Conservation (phyloP, 2,797 vertebrate species). For the Rhabdophis nuchalis region DNA sequence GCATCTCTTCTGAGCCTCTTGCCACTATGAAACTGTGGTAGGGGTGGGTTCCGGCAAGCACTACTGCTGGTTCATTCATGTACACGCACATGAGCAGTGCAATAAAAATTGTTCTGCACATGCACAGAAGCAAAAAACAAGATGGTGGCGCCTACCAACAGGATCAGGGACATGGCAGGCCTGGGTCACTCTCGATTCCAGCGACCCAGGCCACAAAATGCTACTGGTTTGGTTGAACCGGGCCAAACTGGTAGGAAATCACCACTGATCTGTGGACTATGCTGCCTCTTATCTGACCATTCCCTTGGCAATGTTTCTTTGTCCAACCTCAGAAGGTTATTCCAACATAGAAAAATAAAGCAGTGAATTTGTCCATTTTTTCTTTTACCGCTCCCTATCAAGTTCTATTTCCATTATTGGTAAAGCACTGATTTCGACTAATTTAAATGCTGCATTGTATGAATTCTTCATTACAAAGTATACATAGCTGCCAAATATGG, state of each 20-base stretch:
- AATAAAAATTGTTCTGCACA: no score
- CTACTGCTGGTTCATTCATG: no score
- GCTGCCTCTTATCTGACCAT: background rate
- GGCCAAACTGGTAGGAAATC: no score
- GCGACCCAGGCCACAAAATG: no score
- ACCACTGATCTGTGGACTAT: background rate
- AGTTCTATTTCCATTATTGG: constrained; percentile 39
- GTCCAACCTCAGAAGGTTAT: background rate
- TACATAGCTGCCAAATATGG: background rate
- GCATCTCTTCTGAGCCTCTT: background rate
- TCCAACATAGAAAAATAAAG: constrained; percentile 12
- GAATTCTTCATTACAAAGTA: constrained; percentile 14
- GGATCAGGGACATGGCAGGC: no score
- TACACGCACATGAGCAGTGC: no score
- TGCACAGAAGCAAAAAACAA: no score
- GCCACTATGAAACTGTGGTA: background rate
- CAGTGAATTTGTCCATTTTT: constrained; percentile 50
- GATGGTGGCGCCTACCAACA: no score
- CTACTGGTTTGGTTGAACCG: no score
- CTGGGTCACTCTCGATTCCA: no score
- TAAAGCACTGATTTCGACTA: constrained; percentile 22
- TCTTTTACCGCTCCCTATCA: constrained; percentile 50
- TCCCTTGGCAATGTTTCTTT: background rate
- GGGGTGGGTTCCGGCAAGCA: no score
- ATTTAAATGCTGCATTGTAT: constrained; percentile 39